These are phyloP conservation scores for Porites rus DNA, from an alignment of 92 coral and sea anemone species.

Conservation along the genomic window DNA sequence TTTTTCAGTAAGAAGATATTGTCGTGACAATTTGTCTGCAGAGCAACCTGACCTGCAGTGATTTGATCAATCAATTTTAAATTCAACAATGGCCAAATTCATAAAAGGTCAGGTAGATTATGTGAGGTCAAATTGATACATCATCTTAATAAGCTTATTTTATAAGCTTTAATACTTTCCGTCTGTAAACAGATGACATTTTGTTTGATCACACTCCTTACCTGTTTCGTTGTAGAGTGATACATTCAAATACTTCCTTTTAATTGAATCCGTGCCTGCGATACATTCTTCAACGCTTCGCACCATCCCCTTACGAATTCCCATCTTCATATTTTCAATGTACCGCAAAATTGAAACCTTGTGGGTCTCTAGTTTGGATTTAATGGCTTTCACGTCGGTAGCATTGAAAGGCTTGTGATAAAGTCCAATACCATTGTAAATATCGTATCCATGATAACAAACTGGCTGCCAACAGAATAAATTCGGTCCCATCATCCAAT, in stretches of 20 bases:
- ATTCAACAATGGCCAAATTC: no score
- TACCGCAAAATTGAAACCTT: constrained; percentile 70
- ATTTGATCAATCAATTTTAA: no score
- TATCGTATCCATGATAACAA: constrained; percentile 67
- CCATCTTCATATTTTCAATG: constrained; percentile 88
- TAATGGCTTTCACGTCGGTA: constrained; percentile 60
- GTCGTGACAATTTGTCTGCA: no score
- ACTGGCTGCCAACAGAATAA: constrained; percentile 93
- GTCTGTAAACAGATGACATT: no score
- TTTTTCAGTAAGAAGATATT: no score
- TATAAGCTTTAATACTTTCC: no score
- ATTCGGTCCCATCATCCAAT: constrained; percentile 99
- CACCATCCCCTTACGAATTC: constrained; percentile 86
- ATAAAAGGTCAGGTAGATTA: no score
- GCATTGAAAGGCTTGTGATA: constrained; percentile 67
- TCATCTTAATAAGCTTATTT: no score
- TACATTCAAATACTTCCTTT: constrained; percentile 80
- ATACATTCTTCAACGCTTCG: constrained; percentile 87
- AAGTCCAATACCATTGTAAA: constrained; percentile 64
- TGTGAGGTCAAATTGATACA: no score
- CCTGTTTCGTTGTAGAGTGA: constrained; percentile 90
- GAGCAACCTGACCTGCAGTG: no score
- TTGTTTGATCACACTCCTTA: constrained; percentile 28
- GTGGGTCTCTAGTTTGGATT: constrained; percentile 62
- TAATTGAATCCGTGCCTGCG: constrained; percentile 92